Evolutionary conservation across 2,888 invertebrate species (phyloP).

Genomic region (Lasioglossum malachurum): DNA sequence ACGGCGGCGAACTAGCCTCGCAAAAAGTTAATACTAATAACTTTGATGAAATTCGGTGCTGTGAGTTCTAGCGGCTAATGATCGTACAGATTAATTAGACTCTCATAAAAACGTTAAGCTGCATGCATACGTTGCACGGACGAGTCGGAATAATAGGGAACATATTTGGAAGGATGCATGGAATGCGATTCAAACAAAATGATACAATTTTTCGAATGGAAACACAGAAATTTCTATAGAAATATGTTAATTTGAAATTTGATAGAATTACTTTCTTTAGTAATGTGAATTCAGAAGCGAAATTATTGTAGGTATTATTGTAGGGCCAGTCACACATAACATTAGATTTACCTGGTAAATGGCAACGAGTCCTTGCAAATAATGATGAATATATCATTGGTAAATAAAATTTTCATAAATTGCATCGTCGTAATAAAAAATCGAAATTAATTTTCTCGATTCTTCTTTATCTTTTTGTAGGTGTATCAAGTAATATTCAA

Average conservation of each 20-base stretch:
- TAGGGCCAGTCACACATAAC: too few relatives aligned
- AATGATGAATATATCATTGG: too few relatives aligned
- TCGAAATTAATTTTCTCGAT: too few relatives aligned
- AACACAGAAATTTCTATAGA: background rate
- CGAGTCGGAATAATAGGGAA: background rate
- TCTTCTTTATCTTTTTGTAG: too few relatives aligned
- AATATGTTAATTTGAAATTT: background rate
- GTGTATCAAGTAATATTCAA: too few relatives aligned
- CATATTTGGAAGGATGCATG: background rate
- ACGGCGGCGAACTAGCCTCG: background rate
- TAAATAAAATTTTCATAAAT: too few relatives aligned
- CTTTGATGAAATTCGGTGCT: slow-evolving; percentile 21
- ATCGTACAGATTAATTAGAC: background rate
- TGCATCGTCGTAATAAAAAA: too few relatives aligned
- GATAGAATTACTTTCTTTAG: background rate
- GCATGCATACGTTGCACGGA: background rate
- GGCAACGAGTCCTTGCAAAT: too few relatives aligned
- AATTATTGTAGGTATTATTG: too few relatives aligned
- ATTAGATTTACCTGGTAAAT: too few relatives aligned
- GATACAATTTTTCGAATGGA: background rate
- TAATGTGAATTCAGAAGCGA: background rate
- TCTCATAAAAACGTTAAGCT: background rate
- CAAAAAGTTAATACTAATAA: slow-evolving; percentile 19
- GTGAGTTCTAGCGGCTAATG: slow-evolving; percentile 2
- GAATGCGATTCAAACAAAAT: background rate